Conservation (phyloP, 2,797 vertebrate species). For the Enteromius treurensis region DNA sequence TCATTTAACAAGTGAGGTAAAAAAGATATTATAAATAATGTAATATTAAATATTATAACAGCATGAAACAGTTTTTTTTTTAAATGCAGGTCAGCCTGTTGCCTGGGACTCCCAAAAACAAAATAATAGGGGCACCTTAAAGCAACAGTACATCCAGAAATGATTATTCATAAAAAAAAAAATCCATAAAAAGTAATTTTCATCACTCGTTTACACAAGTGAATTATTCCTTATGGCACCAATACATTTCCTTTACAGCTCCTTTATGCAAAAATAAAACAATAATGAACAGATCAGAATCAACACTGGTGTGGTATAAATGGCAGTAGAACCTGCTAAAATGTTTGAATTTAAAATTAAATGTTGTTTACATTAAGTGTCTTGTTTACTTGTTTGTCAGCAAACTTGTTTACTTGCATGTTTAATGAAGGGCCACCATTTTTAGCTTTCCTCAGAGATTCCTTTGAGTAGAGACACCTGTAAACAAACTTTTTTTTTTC, state of each 20-base stretch:
- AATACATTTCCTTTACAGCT: not conserved
- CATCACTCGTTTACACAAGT: not conserved
- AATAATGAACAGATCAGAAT: not conserved
- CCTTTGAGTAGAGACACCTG: not conserved
- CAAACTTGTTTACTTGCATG: slow-evolving; percentile 8
- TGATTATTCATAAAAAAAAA: too few relatives aligned
- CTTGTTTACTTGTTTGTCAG: slow-evolving; percentile 8
- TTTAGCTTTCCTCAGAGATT: slow-evolving; percentile 12
- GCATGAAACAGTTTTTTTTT: too few relatives aligned
- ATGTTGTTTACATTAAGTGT: too few relatives aligned
- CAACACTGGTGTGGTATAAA: not conserved
- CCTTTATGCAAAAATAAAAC: not conserved
- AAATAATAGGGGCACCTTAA: not conserved
- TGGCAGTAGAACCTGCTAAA: not conserved
- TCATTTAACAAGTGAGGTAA: too few relatives aligned
- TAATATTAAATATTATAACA: too few relatives aligned
- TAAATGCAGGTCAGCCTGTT: too few relatives aligned
- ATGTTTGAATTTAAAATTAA: not conserved
- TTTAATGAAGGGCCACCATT: not conserved
- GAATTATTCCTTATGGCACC: not conserved
- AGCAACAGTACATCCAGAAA: not conserved
- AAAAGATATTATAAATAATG: too few relatives aligned
- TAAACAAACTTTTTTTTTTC: slow-evolving; percentile 36
- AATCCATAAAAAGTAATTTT: not conserved
- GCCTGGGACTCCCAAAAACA: too few relatives aligned